Evolutionary conservation across 2,113 vertebrate species (phyloP), one percentile per base, ranked within the genome.

Genomic region (Phodopus roborovskii): DNA sequence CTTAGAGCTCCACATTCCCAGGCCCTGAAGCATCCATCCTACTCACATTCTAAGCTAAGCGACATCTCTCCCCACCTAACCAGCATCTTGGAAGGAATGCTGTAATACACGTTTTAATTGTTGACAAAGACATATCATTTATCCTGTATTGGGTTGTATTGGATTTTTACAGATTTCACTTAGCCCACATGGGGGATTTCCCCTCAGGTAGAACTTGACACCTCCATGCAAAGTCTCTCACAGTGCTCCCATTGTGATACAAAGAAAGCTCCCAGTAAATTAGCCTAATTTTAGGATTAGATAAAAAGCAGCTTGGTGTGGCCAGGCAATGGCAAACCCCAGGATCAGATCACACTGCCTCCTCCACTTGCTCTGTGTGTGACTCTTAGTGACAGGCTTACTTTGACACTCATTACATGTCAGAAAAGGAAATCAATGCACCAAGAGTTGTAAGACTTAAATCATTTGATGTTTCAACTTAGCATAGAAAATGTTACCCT

Each of bases 231-330:
- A 77, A 64, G 42, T 82, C 45, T 70, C 53, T 94, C 92, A 56
- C 0, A 26, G 48, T 70, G 39, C 20, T 74, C 87, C n/a, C 70
- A 77, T 79, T 58, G 78, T 58, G 66, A 64, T 74, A 62, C 91
- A 90, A 88, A 91, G 82, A 86, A 73, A 30, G 28, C 17, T 92
- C 62, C 68, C 56, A 68, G 68, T 17, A 88, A 62, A 16, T 81
- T 70, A 62, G 86, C n/a, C 78, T 96, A 89, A 91, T 95, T 94
- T 88, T n/a, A 66, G 84, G 74, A 71, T 91, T 87, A 90, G 88
- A 77, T 56, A 83, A 92, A 88, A 90, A 89, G 58, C 42, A 85
- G 39, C 7, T 3, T 0, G 2, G 66, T 81, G 36, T 22, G 17
- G 64, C 26, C 58, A 89, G 90, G 48, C 28, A 19, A 58, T 81